These are phyloP conservation scores for Eupleurogrammus muticus DNA, from an alignment of 2,797 vertebrate genomes.

Conservation along the genomic window DNA sequence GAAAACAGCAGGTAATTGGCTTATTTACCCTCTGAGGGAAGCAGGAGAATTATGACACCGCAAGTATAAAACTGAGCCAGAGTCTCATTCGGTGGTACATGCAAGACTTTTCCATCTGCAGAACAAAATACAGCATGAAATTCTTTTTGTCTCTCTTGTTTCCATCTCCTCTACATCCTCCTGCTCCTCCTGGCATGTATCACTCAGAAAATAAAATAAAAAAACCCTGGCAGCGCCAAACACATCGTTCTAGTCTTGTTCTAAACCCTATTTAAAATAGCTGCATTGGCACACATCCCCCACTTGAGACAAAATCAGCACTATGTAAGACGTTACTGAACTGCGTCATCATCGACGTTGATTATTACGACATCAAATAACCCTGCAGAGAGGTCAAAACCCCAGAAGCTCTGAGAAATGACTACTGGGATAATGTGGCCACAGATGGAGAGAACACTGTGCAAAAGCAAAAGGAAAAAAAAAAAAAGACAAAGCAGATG, in stretches of 20 bases:
- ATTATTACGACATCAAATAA: conserved; percentile 53
- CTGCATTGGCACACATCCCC: conserved; percentile 36
- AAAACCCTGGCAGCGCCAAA: conserved; percentile 30
- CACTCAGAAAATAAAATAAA: conserved; percentile 22
- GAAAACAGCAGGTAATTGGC: conserved; percentile 61
- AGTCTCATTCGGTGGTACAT: not conserved
- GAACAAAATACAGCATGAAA: conserved; percentile 1
- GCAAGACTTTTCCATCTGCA: conserved; percentile 20
- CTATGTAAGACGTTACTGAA: conserved; percentile 29
- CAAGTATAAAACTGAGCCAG: conserved; percentile 32
- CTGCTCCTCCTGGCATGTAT: conserved; percentile 3
- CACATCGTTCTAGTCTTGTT: conserved; percentile 8
- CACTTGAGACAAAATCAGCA: conserved; percentile 34
- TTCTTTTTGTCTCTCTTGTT: not conserved
- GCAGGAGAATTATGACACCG: conserved; percentile 37
- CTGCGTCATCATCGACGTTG: conserved; percentile 58
- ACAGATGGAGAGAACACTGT: conserved; percentile 20
- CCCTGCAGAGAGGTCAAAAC: conserved; percentile 35
- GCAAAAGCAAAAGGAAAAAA: conserved; percentile 19
- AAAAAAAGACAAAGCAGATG: conserved; percentile 56
- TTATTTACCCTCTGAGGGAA: conserved; percentile 34
- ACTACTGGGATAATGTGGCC: not conserved
- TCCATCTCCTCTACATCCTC: conserved; percentile 10
- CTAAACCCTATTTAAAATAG: conserved; percentile 41
- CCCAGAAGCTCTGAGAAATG: conserved; percentile 10